These are phyloP conservation scores for Neodontobutis hainanensis DNA, from an alignment of 2,113 vertebrate species.

Conservation along the genomic window DNA sequence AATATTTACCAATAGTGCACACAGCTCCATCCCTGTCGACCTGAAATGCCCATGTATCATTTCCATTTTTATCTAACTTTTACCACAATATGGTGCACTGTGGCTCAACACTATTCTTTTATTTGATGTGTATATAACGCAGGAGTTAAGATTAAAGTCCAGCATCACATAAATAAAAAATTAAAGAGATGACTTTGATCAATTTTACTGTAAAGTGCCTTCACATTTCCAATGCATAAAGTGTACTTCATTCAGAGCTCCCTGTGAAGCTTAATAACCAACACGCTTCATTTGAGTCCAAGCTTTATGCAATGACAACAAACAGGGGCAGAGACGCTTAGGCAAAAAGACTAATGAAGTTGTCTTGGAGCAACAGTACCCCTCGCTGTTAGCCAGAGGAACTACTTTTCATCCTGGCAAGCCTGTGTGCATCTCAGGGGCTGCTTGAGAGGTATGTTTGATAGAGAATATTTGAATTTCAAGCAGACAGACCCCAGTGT, in stretches of 20 bases:
- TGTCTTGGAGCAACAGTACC: slow-evolving; percentile 44
- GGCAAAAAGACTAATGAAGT: slow-evolving; percentile 34
- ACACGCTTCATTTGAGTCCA: background rate
- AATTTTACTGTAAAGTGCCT: slow-evolving; percentile 1
- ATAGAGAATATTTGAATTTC: slow-evolving; percentile 41
- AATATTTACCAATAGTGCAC: slow-evolving; percentile 55
- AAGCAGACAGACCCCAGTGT: slow-evolving; percentile 34
- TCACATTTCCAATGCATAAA: slow-evolving; percentile 5
- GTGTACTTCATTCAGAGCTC: background rate
- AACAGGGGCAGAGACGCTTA: slow-evolving; percentile 11
- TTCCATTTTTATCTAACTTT: background rate
- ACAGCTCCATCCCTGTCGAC: slow-evolving; percentile 37
- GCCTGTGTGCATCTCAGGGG: slow-evolving; percentile 29
- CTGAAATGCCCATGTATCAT: slow-evolving; percentile 22
- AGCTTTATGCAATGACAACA: background rate
- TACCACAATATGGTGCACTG: background rate
- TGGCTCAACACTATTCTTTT: background rate
- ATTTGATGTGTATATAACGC: background rate
- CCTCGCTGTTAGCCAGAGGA: slow-evolving; percentile 53
- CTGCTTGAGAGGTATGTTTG: slow-evolving; percentile 27
- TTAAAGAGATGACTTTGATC: slow-evolving; percentile 8
- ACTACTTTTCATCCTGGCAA: slow-evolving; percentile 43
- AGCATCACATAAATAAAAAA: slow-evolving; percentile 1
- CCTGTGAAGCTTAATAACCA: slow-evolving; percentile 1
- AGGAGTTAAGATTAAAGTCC: background rate